These are phyloP conservation scores for Trematomus loennbergii DNA, from an alignment of 2,113 vertebrate genomes.

Conservation along the genomic window DNA sequence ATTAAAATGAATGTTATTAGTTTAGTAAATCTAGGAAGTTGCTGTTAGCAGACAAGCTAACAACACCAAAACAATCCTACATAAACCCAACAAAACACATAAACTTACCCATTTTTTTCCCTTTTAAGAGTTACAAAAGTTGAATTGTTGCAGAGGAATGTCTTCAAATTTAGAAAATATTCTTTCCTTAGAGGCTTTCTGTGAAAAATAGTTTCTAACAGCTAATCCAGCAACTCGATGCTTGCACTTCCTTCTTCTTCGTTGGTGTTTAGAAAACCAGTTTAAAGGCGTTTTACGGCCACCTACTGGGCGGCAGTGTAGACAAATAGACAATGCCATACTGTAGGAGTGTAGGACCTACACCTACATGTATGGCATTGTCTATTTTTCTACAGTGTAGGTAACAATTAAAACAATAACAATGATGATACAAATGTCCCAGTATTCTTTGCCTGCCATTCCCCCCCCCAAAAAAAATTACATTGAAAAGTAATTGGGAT, in stretches of 20 bases:
- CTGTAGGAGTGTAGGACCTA: too few relatives aligned
- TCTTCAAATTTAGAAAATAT: background rate
- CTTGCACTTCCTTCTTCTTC: conserved; percentile 41
- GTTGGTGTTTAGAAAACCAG: background rate
- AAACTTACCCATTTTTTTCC: conserved; percentile 62
- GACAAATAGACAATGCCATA: too few relatives aligned
- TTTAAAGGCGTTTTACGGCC: background rate
- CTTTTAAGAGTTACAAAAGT: background rate
- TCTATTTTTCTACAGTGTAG: too few relatives aligned
- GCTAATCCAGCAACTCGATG: background rate
- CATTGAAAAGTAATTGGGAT: too few relatives aligned
- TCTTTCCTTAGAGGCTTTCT: background rate
- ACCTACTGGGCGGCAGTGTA: background rate
- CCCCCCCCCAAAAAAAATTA: too few relatives aligned
- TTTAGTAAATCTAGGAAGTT: background rate
- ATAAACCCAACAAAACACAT: background rate
- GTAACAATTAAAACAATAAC: too few relatives aligned
- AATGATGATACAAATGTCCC: too few relatives aligned
- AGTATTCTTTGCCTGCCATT: too few relatives aligned
- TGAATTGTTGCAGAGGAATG: background rate
- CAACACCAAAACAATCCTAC: conserved; percentile 18
- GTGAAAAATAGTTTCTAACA: background rate
- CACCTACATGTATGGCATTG: too few relatives aligned
- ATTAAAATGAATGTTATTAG: background rate
- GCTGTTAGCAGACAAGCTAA: conserved; percentile 34